These are phyloP conservation scores for Anastrepha obliqua DNA, from an alignment of 1,140 invertebrate genomes.

Conservation along the genomic window DNA sequence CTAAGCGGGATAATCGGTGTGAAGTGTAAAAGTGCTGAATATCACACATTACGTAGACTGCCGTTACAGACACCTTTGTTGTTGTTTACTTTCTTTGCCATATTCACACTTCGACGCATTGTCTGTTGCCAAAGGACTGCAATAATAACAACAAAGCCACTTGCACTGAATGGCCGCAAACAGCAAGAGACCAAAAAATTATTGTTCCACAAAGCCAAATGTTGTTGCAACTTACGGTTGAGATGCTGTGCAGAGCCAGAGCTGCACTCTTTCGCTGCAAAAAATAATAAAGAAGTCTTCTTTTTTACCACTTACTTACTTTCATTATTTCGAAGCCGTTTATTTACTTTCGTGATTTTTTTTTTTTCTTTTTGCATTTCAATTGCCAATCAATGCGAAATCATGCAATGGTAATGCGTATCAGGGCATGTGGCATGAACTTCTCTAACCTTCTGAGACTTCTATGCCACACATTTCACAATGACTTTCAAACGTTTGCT, in stretches of 20 bases:
- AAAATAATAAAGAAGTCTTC: background rate
- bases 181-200: background rate
- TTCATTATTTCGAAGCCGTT: background rate
- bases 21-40: slow-evolving; percentile 43
- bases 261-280: background rate
- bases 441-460: background rate
- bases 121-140: background rate
- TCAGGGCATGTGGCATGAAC: slow-evolving; percentile 11
- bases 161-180: slow-evolving; percentile 1
- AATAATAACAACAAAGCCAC: slow-evolving; percentile 16
- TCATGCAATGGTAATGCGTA: slow-evolving; percentile 15
- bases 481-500: slow-evolving; percentile 25
- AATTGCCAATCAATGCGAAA: slow-evolving; percentile 35
- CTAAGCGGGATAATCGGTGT: slow-evolving; percentile 40
- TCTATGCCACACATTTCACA: background rate
- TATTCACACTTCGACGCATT: background rate
- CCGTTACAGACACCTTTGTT: background rate
- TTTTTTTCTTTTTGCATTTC: background rate
- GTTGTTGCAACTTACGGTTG: slow-evolving; percentile 50
- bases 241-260: background rate
- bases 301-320: background rate
- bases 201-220: slow-evolving; percentile 42
- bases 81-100: background rate
- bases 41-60: background rate
- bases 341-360: background rate